Evolutionary conservation across 2,113 vertebrate species (phyloP).

Genomic region (Himantopus leucocephalus): DNA sequence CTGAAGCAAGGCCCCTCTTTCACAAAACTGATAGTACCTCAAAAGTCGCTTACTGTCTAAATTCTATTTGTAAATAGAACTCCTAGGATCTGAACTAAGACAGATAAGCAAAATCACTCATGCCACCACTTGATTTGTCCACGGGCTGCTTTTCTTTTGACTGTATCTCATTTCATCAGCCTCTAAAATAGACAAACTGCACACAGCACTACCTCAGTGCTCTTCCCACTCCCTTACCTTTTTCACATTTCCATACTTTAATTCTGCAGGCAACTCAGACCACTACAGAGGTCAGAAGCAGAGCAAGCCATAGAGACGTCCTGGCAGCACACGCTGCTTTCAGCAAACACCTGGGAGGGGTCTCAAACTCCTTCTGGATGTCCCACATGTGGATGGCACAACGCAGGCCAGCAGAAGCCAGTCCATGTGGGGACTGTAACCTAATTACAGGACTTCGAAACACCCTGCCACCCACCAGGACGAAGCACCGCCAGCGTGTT

Average conservation of each 20-base stretch:
- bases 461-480: background rate
- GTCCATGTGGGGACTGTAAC: background rate
- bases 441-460: background rate
- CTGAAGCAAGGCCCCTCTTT: background rate
- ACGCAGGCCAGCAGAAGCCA: background rate
- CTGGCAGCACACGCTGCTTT: background rate
- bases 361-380: background rate
- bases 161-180: background rate
- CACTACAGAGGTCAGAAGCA: background rate
- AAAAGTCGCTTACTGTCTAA: background rate
- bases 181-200: background rate
- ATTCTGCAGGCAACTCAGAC: background rate
- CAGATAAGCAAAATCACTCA: background rate
- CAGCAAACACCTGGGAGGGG: background rate
- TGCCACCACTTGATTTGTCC: background rate
- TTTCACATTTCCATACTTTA: background rate
- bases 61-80: background rate
- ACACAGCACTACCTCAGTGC: background rate
- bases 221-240: background rate
- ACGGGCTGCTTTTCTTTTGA: background rate
- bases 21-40: background rate
- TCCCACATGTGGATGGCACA: background rate
- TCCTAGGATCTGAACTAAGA: background rate
- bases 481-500: accelerated
- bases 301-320: accelerated